Evolutionary conservation across 2,888 invertebrate species (phyloP), one percentile per base, ranked within the genome.

Genomic region (Agriotes lineatus): DNA sequence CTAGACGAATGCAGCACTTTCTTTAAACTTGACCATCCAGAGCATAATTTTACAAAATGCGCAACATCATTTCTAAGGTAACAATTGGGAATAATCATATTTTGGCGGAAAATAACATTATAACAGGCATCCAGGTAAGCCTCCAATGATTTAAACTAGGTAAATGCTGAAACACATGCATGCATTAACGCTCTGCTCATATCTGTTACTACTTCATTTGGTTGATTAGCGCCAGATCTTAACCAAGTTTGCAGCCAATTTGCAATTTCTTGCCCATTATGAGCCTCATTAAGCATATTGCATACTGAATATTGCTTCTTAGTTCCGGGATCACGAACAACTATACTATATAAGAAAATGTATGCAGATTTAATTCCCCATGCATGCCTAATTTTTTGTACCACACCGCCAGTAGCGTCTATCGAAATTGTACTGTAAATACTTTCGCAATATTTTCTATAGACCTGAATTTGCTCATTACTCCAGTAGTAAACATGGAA

Each of bases 401-500:
- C 54, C 1, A 54, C 7, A 30, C 25, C 10, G 1, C 45, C 45
- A 1, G 42, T 59, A 33, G 30, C 30, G 9, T 30, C 30, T 6
- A 30, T 30, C 4, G 30, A 4, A 9, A 30, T 30, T 30, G 16
- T 50, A 9, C 14, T 14, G 22, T 30, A 39, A 39, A 30, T 12
- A 18, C 45, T 54, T 45, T 30, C 30, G 9, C 30, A 30, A 30
- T 30, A 30, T n/a, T n/a, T n/a, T n/a, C n/a, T n/a, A n/a, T n/a
- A n/a, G n/a, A n/a, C n/a, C n/a, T n/a, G n/a, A n/a, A n/a, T n/a
- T n/a, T n/a, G n/a, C n/a, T n/a, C n/a, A n/a, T n/a, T n/a, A n/a
- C n/a, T n/a, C n/a, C n/a, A 52, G 3, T 62, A 62, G 14, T 54
- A 35, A 12, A 62, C 62, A 52, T 35, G 54, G 50, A 62, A 62